phyloP scores from a whole-genome alignment of 2,113 vertebrate species.

The Carettochelys insculpta region DNA sequence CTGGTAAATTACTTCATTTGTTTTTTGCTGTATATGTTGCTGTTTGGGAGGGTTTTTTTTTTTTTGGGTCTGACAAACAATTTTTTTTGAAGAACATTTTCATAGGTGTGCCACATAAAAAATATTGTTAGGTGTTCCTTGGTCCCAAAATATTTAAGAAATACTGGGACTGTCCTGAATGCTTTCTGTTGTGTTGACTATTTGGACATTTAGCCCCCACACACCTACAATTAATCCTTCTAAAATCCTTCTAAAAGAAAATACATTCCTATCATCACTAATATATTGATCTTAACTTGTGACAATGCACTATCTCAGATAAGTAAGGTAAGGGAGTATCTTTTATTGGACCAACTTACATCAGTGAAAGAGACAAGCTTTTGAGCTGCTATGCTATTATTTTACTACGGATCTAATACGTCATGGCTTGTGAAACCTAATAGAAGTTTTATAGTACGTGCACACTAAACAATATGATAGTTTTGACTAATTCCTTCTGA shows the following conservation, averaged over 20 bases:
- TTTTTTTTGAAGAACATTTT: too few relatives aligned
- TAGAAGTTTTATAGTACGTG: background rate
- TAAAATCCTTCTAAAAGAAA: background rate
- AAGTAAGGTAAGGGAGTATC: too few relatives aligned
- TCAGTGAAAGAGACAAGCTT: background rate
- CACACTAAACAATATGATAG: background rate
- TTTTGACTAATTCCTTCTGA: conserved; percentile 50
- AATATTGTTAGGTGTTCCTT: too few relatives aligned
- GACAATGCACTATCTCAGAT: background rate
- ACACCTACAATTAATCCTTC: conserved; percentile 13
- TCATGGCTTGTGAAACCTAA: background rate
- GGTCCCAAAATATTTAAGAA: too few relatives aligned
- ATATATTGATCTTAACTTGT: background rate
- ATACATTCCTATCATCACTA: background rate
- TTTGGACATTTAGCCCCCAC: background rate
- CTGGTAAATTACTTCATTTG: too few relatives aligned
- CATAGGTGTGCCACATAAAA: too few relatives aligned
- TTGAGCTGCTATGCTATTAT: background rate
- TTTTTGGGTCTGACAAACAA: too few relatives aligned
- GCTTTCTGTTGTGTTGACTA: background rate
- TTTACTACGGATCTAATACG: background rate
- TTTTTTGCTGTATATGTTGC: too few relatives aligned
- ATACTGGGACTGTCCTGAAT: background rate
- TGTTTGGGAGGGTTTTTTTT: too few relatives aligned
- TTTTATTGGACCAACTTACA: background rate